These are phyloP conservation scores for Sarcoramphus papa DNA, from an alignment of 2,797 vertebrate species.

Conservation along the genomic window DNA sequence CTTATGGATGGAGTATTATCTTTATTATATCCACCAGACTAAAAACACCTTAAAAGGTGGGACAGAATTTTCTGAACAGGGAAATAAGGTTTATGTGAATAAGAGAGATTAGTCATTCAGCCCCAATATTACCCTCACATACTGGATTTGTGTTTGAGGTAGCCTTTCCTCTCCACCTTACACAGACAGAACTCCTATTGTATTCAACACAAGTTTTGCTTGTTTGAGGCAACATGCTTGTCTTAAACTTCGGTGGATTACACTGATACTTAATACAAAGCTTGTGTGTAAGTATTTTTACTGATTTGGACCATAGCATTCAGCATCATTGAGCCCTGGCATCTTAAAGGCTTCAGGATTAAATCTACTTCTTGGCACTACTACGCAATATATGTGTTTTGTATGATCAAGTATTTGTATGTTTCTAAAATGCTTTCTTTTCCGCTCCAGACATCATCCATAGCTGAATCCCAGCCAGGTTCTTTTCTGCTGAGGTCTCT, in stretches of 20 bases:
- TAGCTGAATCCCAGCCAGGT: neutral
- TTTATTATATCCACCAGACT: conserved; percentile 12
- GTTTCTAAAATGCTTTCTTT: neutral
- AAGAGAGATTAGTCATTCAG: neutral
- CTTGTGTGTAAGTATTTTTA: neutral
- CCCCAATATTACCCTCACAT: neutral
- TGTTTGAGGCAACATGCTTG: neutral
- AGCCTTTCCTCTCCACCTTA: neutral
- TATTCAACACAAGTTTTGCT: neutral
- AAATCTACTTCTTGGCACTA: neutral
- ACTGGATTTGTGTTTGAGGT: neutral
- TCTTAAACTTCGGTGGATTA: neutral
- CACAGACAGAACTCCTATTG: conserved; percentile 4
- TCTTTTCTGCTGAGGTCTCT: neutral
- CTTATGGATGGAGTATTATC: conserved; percentile 42
- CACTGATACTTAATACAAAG: neutral
- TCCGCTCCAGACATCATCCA: neutral
- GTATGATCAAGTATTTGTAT: neutral
- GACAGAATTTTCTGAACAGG: neutral
- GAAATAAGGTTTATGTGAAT: neutral
- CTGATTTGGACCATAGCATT: neutral
- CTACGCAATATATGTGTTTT: neutral
- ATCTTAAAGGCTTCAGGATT: neutral
- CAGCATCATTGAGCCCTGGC: neutral
- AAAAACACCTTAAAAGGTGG: conserved; percentile 12